Evolutionary conservation across 1,140 invertebrate genomes (phyloP).

Genomic region (Caenorhabditis briggsae): DNA sequence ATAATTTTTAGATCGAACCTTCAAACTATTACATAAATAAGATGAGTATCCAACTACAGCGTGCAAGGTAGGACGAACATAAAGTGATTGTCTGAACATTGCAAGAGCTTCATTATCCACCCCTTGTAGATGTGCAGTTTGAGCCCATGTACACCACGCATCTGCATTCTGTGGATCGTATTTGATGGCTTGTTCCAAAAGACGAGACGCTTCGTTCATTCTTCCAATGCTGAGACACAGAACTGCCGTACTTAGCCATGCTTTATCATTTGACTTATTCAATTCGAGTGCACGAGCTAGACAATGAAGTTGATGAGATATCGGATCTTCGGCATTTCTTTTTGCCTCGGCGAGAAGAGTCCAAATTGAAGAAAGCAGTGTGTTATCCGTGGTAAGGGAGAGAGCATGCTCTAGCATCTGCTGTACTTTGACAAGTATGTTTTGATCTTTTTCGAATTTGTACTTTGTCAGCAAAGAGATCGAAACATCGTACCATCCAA

Average conservation of each 20-base stretch:
- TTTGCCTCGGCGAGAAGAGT: conserved; percentile 46
- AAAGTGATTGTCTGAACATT: conserved; percentile 53
- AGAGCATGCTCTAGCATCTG: conserved; percentile 46
- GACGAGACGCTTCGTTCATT: background rate
- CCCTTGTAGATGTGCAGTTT: background rate
- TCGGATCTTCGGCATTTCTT: background rate
- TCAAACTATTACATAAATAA: conserved; percentile 39
- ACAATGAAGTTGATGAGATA: conserved; percentile 37
- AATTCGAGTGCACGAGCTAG: conserved; percentile 15
- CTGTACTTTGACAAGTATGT: conserved; percentile 18
- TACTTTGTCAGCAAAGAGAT: background rate
- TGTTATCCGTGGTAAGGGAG: background rate
- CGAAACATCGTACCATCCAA: conserved; percentile 29
- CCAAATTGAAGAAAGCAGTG: conserved; percentile 18
- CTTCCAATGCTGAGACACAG: background rate
- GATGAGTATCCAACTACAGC: conserved; percentile 34
- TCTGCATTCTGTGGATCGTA: conserved; percentile 56
- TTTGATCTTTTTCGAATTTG: background rate
- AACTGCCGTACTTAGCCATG: conserved; percentile 43
- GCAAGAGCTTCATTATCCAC: conserved; percentile 12
- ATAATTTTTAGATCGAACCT: background rate
- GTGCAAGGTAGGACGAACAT: background rate
- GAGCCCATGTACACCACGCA: conserved; percentile 55
- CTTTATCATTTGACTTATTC: conserved; percentile 47
- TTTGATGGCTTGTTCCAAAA: conserved; percentile 46